These are phyloP conservation scores for Egretta garzetta DNA, from an alignment of 2,113 vertebrate genomes.

Conservation along the genomic window DNA sequence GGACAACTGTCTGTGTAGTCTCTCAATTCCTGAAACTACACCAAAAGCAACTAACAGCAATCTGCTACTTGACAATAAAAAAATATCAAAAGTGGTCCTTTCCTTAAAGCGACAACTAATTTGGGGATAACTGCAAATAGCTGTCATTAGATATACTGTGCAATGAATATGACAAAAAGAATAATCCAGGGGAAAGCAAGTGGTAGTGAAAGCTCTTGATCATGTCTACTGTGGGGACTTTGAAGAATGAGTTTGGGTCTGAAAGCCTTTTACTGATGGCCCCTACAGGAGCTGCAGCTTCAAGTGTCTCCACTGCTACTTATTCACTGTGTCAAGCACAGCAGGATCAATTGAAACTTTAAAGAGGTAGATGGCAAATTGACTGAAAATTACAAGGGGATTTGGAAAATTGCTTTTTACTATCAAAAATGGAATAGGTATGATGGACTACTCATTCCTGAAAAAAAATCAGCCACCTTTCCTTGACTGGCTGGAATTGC, in stretches of 20 bases:
- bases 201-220: not conserved
- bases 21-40: not conserved
- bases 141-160: not conserved
- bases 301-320: not conserved
- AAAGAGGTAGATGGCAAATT: not conserved
- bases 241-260: not conserved
- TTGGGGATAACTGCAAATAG: not conserved
- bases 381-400: not conserved
- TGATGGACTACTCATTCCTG: not conserved
- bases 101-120: not conserved
- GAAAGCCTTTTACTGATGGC: not conserved
- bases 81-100: not conserved
- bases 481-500: not conserved
- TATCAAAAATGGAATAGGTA: not conserved
- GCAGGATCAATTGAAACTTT: not conserved
- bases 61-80: not conserved
- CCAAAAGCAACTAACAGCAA: not conserved
- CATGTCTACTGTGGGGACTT: not conserved
- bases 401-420: not conserved
- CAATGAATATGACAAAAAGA: not conserved
- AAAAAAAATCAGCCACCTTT: not conserved
- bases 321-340: not conserved
- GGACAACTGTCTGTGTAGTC: fast-evolving
- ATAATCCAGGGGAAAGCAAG: not conserved
- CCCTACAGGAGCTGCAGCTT: not conserved